Conservation (phyloP, 2,113 vertebrate species). For the Pogonocichla stellata region DNA sequence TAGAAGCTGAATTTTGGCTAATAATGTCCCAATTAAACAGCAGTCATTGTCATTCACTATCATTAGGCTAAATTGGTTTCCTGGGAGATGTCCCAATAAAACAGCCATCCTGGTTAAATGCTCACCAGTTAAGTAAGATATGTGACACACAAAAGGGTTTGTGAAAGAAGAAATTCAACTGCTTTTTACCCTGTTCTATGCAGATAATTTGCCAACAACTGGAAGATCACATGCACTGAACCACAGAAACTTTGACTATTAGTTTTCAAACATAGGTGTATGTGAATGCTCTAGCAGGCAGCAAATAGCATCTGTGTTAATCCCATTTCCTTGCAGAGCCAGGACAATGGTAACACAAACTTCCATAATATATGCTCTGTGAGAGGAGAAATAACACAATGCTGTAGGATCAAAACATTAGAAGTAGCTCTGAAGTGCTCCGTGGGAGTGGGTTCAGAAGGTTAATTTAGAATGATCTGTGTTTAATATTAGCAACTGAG, state of each 20-base stretch:
- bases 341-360: not conserved
- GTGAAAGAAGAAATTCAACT: not conserved
- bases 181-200: not conserved
- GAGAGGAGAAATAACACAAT: not conserved
- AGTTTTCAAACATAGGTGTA: not conserved
- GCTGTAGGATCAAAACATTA: not conserved
- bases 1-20: slow-evolving; percentile 32
- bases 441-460: not conserved
- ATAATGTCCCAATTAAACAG: slow-evolving; percentile 49
- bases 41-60: slow-evolving; percentile 34
- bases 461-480: not conserved
- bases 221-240: not conserved
- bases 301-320: not conserved
- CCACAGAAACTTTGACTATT: not conserved
- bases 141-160: not conserved
- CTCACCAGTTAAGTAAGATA: not conserved
- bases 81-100: slow-evolving; percentile 47
- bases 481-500: not conserved
- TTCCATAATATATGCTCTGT: not conserved
- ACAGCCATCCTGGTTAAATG: not conserved
- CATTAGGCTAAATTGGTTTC: slow-evolving; percentile 57
- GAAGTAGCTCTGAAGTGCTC: not conserved
- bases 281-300: not conserved
- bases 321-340: not conserved
- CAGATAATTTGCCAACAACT: not conserved